Base-by-base conservation (phyloP, 2,888 invertebrate genomes). In the Drosophila anomalata region DNA sequence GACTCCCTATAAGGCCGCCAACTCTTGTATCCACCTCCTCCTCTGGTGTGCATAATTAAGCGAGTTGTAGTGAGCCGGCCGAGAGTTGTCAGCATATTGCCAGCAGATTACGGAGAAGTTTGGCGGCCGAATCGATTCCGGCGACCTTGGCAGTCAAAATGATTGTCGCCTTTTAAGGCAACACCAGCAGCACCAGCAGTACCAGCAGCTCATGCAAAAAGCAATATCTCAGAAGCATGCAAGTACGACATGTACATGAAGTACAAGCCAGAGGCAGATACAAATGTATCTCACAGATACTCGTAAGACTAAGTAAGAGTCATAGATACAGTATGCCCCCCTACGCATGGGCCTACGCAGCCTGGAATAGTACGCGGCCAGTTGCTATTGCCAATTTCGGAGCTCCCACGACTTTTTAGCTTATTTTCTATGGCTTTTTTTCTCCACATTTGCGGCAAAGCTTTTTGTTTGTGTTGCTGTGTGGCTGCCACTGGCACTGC, bases 131-230 rank as follows among this genome's bases (percentile, higher is more conserved):
- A 87, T 87, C 70, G 79, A 75, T 81, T 73, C 71, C 39, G 75
- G 65, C 66, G 83, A 83, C 88, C 88, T 88, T 88, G 88, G 66
- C 88, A 89, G 77, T 88, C 88, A 82, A 85, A 85, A 73, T 58
- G 44, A 67, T 56, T 78, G 63, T 72, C 50, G 69, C 88, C 88
- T 67, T 76, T 82, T 75, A 87, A 76, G 83, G 88, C 61, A 65
- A 31, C 41, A 29, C 29, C 26, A 26, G 8, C 26, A 56, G 46
- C 48, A 65, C 47, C 46, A 62, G 22, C 52, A 62, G 54, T 31
- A 26, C 9, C 55, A 61, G 26, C 50, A 57, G 57, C 22, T 14
- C 52, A 65, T 42, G 44, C 39, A 56, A 67, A 46, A 42, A 22
- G 22, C 50, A 50, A 54, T 22, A 20, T 44, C 44, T 12, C 22